phyloP scores from a whole-genome alignment of 2,888 invertebrate species.

The Thecocarcelia acutangulata region DNA sequence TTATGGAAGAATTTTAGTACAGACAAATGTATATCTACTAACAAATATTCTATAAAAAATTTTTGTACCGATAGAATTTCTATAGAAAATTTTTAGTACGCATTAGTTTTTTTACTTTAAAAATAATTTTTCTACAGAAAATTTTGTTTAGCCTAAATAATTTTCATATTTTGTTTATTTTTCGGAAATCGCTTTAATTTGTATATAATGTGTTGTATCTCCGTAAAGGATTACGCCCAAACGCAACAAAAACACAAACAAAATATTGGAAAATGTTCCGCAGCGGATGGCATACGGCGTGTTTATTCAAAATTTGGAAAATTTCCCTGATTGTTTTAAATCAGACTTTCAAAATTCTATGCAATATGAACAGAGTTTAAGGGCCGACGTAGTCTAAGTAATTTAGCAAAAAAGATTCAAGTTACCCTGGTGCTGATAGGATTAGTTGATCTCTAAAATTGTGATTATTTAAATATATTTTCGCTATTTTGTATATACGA shows the following conservation, averaged over 20 bases:
- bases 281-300: constrained; percentile 69
- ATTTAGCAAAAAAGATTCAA: background rate
- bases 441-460: background rate
- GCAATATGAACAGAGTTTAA: constrained; percentile 11
- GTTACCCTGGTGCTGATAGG: background rate
- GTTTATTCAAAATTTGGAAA: constrained; percentile 72
- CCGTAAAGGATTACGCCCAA: constrained; percentile 33
- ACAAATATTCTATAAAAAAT: too few species aligned
- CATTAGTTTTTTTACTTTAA: background rate
- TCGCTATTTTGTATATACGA: background rate
- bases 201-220: background rate
- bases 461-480: background rate
- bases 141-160: background rate
- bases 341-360: constrained; percentile 24
- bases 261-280: constrained; percentile 27
- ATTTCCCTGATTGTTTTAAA: constrained; percentile 58
- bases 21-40: too few species aligned
- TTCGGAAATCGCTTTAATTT: background rate
- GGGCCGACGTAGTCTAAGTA: background rate
- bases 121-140: background rate
- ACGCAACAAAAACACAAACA: constrained; percentile 7
- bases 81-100: background rate
- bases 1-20: background rate
- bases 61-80: too few species aligned
- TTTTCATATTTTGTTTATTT: too few species aligned